Evolutionary conservation across 1,140 invertebrate species (phyloP), one percentile per base, ranked within the genome.

Genomic region (Apis florea): DNA sequence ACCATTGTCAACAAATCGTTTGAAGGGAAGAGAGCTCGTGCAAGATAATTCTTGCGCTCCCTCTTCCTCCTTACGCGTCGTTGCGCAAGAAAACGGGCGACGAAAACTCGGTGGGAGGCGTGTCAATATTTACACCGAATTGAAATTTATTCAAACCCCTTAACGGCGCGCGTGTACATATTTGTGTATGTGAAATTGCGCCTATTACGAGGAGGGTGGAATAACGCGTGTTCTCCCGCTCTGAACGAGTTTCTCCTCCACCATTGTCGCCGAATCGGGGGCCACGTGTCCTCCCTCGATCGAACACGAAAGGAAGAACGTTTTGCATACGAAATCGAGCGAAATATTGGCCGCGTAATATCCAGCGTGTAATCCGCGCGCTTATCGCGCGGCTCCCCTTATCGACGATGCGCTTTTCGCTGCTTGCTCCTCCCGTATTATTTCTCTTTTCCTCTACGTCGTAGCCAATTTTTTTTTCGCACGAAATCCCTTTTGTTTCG

Each of bases 321-420:
- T 77, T 82, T 82, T 78, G 80, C 80, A 82, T 82, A 70, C 67
- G 67, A 69, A 78, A 82, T 70, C 26, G 66, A 54, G 54, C 73
- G 56, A 82, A 82, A 77, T 81, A 81, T 82, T 77, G 54, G 40
- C 63, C 71, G 63, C 58, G 53, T 58, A 81, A 75, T 76, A 70
- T 47, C 47, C 56, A 31, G 9, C 54, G 73, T 61, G 80, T 82
- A 82, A 82, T 77, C 79, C 79, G 79, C 12, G 49, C 49, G 79
- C 72, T 81, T 81, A 81, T 81, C 79, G 53, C 49, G 21, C 61
- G 49, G 0, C 40, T 17, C n/a, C 59, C 49, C 24, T 75, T 75
- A 72, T 72, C 70, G 56, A 53, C 76, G 67, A 49, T 71, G 76
- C 67, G 40, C 76, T 79, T 78, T 78, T 79, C 12, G n/a, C 2